phyloP scores from a whole-genome alignment of 2,113 vertebrate species.

The Scalopus aquaticus region DNA sequence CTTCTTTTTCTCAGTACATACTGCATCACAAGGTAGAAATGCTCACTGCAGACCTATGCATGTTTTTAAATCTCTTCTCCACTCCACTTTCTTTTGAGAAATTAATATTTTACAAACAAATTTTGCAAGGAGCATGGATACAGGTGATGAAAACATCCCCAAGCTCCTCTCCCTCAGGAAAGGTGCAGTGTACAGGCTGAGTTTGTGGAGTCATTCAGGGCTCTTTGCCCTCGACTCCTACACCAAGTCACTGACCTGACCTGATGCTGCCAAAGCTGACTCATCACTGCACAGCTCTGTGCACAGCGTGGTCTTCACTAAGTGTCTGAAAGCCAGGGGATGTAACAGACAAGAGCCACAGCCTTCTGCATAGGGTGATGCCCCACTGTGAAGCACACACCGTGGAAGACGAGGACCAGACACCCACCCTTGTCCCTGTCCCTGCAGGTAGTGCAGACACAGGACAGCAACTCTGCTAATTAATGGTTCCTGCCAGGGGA shows the following conservation, averaged over 20 bases:
- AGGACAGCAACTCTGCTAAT: neutral
- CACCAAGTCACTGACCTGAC: neutral
- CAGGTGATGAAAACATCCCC: neutral
- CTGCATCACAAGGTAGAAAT: constrained; percentile 17
- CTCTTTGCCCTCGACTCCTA: neutral
- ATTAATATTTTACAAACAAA: neutral
- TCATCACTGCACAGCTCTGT: neutral
- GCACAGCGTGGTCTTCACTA: neutral
- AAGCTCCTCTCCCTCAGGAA: neutral
- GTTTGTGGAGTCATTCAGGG: too few species aligned
- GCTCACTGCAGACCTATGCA: neutral
- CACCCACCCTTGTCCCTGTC: neutral
- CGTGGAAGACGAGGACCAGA: neutral
- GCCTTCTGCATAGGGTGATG: neutral
- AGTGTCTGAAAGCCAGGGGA: neutral
- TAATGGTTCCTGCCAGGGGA: neutral
- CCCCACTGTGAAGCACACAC: neutral
- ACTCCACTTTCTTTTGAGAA: neutral
- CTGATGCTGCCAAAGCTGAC: neutral
- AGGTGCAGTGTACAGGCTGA: neutral
- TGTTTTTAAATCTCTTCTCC: neutral
- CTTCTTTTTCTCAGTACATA: constrained; percentile 3
- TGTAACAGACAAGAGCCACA: neutral
- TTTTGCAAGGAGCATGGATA: neutral
- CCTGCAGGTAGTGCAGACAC: neutral